phyloP scores from a whole-genome alignment of 1,140 invertebrate species.

The Holcopasites calliopsidis region DNA sequence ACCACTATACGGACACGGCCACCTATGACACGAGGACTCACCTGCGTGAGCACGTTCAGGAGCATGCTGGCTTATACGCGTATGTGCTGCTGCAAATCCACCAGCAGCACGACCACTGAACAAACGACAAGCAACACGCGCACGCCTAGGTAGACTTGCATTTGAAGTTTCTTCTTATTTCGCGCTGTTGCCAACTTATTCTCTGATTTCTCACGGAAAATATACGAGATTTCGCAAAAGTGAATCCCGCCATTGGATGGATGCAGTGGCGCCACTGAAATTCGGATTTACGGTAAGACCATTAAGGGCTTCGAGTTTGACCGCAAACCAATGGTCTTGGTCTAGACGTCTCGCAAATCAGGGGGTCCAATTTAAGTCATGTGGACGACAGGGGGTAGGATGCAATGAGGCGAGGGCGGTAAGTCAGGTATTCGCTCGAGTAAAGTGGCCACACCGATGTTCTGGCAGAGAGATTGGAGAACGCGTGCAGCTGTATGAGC shows the following conservation, averaged over 20 bases:
- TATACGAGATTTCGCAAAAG: too few species aligned
- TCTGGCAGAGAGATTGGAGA: too few species aligned
- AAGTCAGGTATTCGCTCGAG: neutral
- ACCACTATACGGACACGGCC: slow-evolving; percentile 27
- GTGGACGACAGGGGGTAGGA: neutral
- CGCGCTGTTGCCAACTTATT: slow-evolving; percentile 25
- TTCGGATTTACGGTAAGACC: too few species aligned
- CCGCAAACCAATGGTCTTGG: too few species aligned
- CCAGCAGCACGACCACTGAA: slow-evolving; percentile 11
- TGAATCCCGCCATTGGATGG: too few species aligned
- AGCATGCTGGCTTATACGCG: neutral
- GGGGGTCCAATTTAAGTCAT: too few species aligned
- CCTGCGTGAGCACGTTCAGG: slow-evolving; percentile 20
- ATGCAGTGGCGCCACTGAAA: too few species aligned
- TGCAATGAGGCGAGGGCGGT: neutral
- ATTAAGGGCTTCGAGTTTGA: too few species aligned
- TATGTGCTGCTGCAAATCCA: slow-evolving; percentile 24
- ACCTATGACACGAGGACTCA: slow-evolving; percentile 48
- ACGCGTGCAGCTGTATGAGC: too few species aligned
- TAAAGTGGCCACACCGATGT: neutral
- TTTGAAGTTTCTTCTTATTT: slow-evolving; percentile 5
- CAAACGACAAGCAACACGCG: slow-evolving; percentile 26
- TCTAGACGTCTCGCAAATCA: too few species aligned
- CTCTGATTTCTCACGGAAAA: neutral
- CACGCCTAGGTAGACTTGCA: neutral